phyloP scores from a whole-genome alignment of 2,888 invertebrate species.

The Melinopterus prodromus region DNA sequence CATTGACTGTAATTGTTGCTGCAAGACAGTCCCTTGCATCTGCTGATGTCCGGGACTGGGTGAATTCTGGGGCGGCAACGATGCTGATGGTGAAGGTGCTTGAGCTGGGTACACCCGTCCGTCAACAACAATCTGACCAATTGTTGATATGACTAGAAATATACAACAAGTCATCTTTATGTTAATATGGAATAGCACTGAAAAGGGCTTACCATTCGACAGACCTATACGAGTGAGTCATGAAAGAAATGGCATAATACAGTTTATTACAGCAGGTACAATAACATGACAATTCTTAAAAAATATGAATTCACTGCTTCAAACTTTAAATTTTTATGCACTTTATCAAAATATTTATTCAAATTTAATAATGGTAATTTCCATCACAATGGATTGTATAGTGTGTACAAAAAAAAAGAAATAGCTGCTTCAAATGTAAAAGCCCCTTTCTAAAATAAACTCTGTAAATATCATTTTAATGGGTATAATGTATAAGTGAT shows the following conservation, averaged over 20 bases:
- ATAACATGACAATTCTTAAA: no score
- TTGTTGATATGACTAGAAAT: constrained; percentile 72
- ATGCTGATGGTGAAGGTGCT: constrained; percentile 58
- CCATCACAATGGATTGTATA: no score
- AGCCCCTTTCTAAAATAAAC: no score
- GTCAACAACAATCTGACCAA: constrained; percentile 85
- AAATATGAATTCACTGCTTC: no score
- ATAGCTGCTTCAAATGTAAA: no score
- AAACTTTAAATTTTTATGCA: no score
- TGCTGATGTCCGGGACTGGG: constrained; percentile 53
- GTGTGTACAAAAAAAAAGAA: no score
- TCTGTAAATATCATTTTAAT: no score
- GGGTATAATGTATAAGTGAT: no score
- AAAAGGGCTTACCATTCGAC: background rate
- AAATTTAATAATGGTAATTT: no score
- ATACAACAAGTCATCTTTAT: background rate
- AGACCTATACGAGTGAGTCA: background rate
- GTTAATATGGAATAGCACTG: background rate
- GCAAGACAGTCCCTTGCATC: constrained; percentile 49
- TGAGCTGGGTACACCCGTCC: constrained; percentile 77
- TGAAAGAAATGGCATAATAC: background rate
- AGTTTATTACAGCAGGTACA: background rate
- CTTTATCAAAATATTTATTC: no score
- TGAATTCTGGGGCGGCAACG: constrained; percentile 51
- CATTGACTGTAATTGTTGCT: constrained; percentile 45